Evolutionary conservation across 1,140 invertebrate species (phyloP).

Genomic region (Agrypnia vestita): DNA sequence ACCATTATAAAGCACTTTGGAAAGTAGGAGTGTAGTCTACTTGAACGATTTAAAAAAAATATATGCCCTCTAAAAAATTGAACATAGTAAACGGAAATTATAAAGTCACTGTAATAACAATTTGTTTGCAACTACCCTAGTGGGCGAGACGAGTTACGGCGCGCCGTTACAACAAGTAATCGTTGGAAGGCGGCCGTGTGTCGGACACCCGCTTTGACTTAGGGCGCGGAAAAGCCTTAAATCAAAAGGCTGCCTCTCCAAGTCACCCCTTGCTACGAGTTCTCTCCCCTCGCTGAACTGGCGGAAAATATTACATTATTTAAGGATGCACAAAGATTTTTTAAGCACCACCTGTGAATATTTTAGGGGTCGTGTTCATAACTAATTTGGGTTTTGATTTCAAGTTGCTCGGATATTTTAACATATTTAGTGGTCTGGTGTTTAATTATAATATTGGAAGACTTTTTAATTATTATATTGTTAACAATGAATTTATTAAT

Average conservation of each 20-base stretch:
- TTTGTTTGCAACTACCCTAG: not conserved
- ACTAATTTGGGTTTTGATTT: constrained; percentile 31
- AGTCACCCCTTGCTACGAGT: constrained; percentile 5
- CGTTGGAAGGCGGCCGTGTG: constrained; percentile 37
- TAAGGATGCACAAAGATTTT: constrained; percentile 33
- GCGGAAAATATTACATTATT: constrained; percentile 59
- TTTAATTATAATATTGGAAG: no score
- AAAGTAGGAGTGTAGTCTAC: no score
- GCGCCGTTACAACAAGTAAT: constrained; percentile 41
- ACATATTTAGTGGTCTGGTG: not conserved
- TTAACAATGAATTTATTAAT: no score
- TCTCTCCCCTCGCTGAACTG: constrained; percentile 1
- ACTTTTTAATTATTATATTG: no score
- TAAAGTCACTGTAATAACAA: no score
- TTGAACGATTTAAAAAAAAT: no score
- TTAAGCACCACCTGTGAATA: constrained; percentile 37
- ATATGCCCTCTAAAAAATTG: no score
- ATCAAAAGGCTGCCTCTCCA: constrained; percentile 52
- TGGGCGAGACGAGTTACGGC: constrained; percentile 22
- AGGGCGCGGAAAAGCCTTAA: constrained; percentile 54
- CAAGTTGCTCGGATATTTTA: constrained; percentile 17
- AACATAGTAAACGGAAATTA: no score
- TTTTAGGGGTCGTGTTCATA: constrained; percentile 18
- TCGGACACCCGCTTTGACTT: constrained; percentile 53
- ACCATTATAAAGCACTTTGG: no score